Evolutionary conservation across 2,888 invertebrate genomes (phyloP).

Genomic region (Euzophera pinguis): DNA sequence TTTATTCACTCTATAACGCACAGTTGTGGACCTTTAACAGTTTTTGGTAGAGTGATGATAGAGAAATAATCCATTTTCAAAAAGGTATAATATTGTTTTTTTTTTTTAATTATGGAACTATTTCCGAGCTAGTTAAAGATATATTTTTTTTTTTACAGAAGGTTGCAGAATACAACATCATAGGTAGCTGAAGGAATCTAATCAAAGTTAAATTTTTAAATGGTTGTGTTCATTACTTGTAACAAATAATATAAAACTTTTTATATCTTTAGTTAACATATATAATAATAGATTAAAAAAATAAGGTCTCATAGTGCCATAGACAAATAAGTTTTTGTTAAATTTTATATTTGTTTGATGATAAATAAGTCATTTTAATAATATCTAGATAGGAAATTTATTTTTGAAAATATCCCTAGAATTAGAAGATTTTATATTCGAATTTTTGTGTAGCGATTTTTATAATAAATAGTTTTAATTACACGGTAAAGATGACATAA

Average conservation of each 20-base stretch:
- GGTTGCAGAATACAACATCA: slow-evolving; percentile 65
- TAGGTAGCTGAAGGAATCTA: slow-evolving; percentile 51
- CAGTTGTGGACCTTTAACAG: no score
- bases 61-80: no score
- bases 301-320: background rate
- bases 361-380: no score
- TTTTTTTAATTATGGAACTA: no score
- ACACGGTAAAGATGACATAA: background rate
- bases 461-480: background rate
- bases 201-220: slow-evolving; percentile 26
- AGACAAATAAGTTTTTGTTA: background rate
- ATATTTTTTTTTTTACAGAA: slow-evolving; percentile 46
- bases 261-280: background rate
- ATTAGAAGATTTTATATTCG: background rate
- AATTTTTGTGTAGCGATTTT: no score
- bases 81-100: no score
- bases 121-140: no score
- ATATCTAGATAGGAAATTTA: background rate
- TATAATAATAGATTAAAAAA: background rate
- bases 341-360: no score
- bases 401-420: background rate
- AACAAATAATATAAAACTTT: slow-evolving; percentile 9
- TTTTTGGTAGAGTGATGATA: no score
- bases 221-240: slow-evolving; percentile 51
- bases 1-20: no score